These are phyloP conservation scores for Oscheius sp. DNA, from an alignment of 2,888 invertebrate species.

Conservation along the genomic window DNA sequence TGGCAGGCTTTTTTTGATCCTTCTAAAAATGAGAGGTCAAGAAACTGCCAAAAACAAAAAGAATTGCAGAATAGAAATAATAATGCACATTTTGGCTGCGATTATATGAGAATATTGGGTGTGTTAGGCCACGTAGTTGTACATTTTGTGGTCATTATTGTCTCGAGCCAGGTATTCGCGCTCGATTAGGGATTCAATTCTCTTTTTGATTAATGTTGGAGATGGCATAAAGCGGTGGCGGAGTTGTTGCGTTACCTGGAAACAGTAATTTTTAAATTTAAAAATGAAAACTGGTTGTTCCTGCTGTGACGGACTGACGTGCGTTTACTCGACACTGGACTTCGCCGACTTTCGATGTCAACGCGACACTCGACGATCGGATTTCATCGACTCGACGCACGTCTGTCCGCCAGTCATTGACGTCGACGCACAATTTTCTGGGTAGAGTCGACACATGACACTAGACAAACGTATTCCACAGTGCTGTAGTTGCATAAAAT, in stretches of 20 bases:
- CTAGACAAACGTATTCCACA: no score
- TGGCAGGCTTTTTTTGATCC: no score
- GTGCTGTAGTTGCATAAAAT: no score
- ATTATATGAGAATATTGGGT: background rate
- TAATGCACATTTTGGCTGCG: background rate
- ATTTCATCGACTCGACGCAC: no score
- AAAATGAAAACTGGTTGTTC: background rate
- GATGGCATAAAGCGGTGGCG: conserved; percentile 96
- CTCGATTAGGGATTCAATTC: conserved; percentile 98
- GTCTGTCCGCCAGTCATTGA: no score
- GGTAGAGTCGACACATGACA: background rate
- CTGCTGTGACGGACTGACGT: no score
- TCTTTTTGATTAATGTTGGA: conserved; percentile 97
- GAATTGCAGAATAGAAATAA: background rate
- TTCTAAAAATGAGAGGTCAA: no score
- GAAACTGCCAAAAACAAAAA: background rate
- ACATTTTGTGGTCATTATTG: conserved; percentile 84
- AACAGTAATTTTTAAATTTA: background rate
- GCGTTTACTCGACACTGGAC: no score
- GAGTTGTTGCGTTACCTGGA: conserved; percentile 88
- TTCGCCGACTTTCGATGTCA: no score
- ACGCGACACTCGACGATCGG: no score
- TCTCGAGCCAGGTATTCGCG: conserved; percentile 97
- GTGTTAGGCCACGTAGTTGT: conserved; percentile 53
- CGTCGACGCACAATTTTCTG: no score